Conservation (phyloP, 2,888 invertebrate species). For the Griposia aprilina region DNA sequence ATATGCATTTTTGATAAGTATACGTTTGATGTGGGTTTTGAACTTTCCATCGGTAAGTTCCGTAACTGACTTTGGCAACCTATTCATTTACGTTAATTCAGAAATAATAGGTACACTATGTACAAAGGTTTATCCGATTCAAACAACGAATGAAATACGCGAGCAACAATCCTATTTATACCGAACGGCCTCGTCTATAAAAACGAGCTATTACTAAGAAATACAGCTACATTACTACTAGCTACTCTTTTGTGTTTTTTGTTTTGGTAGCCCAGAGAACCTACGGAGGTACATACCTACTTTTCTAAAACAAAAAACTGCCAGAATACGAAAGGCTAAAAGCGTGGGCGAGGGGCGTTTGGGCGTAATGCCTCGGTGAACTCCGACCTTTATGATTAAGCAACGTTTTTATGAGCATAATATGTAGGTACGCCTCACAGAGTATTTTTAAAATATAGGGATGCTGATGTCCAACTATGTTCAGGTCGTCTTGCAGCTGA, state of each 20-base stretch:
- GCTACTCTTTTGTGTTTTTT: no score
- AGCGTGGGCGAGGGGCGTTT: conserved; percentile 4
- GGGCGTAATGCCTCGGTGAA: conserved; percentile 1
- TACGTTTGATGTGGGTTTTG: no score
- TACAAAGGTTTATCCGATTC: not conserved
- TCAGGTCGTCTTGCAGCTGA: no score
- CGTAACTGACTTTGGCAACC: no score
- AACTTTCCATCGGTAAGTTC: no score
- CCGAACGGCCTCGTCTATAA: not conserved
- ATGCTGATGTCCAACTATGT: no score
- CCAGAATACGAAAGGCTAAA: not conserved
- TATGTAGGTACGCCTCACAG: not conserved
- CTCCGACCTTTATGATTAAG: conserved; percentile 8
- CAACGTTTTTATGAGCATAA: not conserved
- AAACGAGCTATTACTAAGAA: not conserved
- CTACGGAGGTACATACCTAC: no score
- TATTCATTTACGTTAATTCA: not conserved
- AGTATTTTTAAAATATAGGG: not conserved
- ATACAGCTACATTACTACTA: no score
- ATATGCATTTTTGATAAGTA: no score
- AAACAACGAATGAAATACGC: not conserved
- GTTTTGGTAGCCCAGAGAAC: no score
- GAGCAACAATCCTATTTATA: not conserved
- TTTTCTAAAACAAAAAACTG: not conserved
- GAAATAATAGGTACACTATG: no score